Conservation (phyloP, 2,888 invertebrate genomes). For the Nomada flava region DNA sequence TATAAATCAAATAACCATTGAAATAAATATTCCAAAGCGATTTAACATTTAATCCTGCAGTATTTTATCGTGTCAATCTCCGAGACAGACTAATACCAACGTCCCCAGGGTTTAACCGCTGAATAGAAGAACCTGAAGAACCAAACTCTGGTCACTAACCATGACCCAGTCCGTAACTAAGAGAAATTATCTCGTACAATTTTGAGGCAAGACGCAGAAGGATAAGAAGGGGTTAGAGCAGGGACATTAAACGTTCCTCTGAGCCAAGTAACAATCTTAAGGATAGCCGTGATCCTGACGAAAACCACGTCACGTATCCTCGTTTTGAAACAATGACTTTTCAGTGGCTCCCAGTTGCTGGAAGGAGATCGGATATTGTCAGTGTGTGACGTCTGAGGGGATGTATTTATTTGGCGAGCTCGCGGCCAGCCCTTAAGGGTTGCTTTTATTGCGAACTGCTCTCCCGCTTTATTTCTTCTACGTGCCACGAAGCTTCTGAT, state of each 20-base stretch:
- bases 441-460: constrained; percentile 74
- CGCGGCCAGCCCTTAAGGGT: constrained; percentile 69
- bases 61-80: too few relatives aligned
- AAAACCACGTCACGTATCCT: constrained; percentile 51
- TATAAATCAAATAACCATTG: too few relatives aligned
- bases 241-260: constrained; percentile 20
- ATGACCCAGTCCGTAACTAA: neutral
- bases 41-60: too few relatives aligned
- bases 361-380: constrained; percentile 55
- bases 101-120: neutral
- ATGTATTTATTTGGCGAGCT: constrained; percentile 74
- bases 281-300: constrained; percentile 10
- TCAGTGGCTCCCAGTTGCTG: constrained; percentile 24
- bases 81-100: neutral
- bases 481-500: constrained; percentile 61
- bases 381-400: constrained; percentile 61
- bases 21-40: too few relatives aligned
- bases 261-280: constrained; percentile 29
- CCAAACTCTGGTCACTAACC: neutral
- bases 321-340: constrained; percentile 61
- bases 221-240: neutral
- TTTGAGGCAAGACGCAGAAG: neutral
- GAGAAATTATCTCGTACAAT: constrained; percentile 30
- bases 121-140: neutral
- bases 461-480: constrained; percentile 69